Conservation (phyloP, 2,113 vertebrate genomes). For the Bujurquina vittata region DNA sequence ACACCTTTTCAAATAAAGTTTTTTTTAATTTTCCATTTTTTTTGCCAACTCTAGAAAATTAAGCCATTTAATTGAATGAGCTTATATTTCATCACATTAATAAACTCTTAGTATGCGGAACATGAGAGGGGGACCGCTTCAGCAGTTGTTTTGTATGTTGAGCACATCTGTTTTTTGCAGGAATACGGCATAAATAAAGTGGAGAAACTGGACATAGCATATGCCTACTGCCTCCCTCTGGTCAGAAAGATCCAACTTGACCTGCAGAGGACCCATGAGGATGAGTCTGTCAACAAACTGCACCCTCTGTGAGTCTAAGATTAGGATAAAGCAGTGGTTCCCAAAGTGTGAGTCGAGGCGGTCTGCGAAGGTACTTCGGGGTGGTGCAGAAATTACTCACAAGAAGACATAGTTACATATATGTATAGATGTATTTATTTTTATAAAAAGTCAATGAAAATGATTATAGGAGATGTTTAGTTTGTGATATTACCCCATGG, state of each 20-base stretch:
- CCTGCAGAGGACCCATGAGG: conserved; percentile 96
- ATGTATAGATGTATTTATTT: too few species aligned
- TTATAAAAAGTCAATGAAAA: too few species aligned
- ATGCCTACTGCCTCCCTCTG: conserved; percentile 96
- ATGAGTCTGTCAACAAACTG: conserved; percentile 98
- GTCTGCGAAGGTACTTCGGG: too few species aligned
- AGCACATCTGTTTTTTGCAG: conserved; percentile 68
- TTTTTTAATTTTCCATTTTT: too few species aligned
- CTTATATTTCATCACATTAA: too few species aligned
- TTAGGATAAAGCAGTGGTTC: background rate
- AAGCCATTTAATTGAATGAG: background rate
- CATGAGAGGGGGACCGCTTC: background rate
- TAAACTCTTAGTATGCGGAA: background rate
- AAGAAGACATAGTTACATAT: too few species aligned
- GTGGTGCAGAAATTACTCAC: too few species aligned
- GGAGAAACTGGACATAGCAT: conserved; percentile 96
- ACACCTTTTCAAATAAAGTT: too few species aligned
- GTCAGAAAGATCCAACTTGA: conserved; percentile 96
- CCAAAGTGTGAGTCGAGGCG: too few species aligned
- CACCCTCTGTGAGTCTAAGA: conserved; percentile 87
- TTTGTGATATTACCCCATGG: too few species aligned
- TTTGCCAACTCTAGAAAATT: background rate
- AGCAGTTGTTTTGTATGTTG: background rate
- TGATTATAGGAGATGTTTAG: too few species aligned
- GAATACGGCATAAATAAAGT: conserved; percentile 94